A percentile compares a stretch with the other conserved stretches of the same genome.
Evolutionary conservation across 2,113 vertebrate genomes (phyloP).

Genomic region (Xiphophorus couchianus): DNA sequence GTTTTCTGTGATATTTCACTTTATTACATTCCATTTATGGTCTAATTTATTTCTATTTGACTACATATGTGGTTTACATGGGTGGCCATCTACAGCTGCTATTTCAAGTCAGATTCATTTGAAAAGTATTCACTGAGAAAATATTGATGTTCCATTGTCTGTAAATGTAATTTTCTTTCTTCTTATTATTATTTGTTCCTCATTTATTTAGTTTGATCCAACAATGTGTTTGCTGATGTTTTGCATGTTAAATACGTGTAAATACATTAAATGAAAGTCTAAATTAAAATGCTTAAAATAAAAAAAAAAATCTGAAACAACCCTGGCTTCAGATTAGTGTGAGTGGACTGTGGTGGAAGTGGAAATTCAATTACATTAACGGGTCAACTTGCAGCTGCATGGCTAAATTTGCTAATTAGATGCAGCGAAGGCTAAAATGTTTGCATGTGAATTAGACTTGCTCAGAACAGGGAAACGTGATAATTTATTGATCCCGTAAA

Average conservation of each 20-base stretch:
- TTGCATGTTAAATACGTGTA: neutral
- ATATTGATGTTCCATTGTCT: neutral
- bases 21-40: neutral
- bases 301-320: no score
- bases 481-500: slow-evolving; percentile 36
- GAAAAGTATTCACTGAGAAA: neutral
- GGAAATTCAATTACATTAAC: neutral
- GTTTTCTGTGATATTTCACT: neutral
- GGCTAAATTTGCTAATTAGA: slow-evolving; percentile 29
- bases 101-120: neutral
- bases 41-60: neutral
- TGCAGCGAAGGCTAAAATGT: neutral
- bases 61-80: neutral
- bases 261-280: slow-evolving; percentile 24
- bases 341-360: neutral
- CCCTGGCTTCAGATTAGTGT: no score
- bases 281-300: no score
- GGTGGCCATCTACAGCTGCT: neutral
- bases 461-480: slow-evolving; percentile 3
- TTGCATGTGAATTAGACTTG: slow-evolving; percentile 31
- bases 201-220: neutral
- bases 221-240: neutral
- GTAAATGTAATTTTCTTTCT: neutral
- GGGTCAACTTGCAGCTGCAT: neutral
- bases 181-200: neutral